Evolutionary conservation across 2,797 vertebrate species (phyloP), one percentile per base, ranked within the genome.

Genomic region (Neoniphon sammara): DNA sequence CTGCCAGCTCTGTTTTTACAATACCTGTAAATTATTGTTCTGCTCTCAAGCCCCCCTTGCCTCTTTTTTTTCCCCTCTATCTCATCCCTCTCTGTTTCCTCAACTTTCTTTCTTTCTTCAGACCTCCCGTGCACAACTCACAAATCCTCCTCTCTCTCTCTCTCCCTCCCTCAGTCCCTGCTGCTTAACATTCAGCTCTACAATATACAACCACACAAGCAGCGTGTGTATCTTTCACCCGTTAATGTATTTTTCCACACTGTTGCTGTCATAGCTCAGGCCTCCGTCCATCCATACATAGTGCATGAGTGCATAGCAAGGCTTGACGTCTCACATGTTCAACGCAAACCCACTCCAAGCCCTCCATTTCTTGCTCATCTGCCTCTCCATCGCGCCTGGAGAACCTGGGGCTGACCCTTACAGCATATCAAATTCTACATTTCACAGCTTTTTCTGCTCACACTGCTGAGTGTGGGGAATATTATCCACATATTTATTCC

Each of bases 21-120:
- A 87, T 85, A 84, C 80, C 73, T 88, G 78, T 91, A 91, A 92
- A 90, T 92, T 90, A 93, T 90, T 73, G 83, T 77, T 78, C 73
- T 63, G 77, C 83, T 84, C 83, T 85, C 82, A 83, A 42, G 56
- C 67, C 54, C 60, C 69, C 21, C 50, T 30, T 25, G 18, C 66
- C 66, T 11, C 46, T 46, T 44, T 50, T 3, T 27, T 39, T 39
- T 7, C 18, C 60, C 20, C 27, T 49, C 39, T 21, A 47, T 78
- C 75, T 84, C 78, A 76, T 86, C 66, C 70, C 25, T 73, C 68
- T 8, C 66, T 66, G 75, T 83, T 84, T 81, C 75, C 57, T 54
- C 73, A 64, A 68, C 78, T 70, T 75, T 30, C 72, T 75, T 71
- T 25, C 72, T 75, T 71, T 25, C 53, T 75, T 64, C 62, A 70